A percentile compares a stretch with the other conserved stretches of the same genome.
These are phyloP conservation scores for Troglohyphantes excavatus DNA, from an alignment of 2,888 invertebrate species.

Conservation along the genomic window DNA sequence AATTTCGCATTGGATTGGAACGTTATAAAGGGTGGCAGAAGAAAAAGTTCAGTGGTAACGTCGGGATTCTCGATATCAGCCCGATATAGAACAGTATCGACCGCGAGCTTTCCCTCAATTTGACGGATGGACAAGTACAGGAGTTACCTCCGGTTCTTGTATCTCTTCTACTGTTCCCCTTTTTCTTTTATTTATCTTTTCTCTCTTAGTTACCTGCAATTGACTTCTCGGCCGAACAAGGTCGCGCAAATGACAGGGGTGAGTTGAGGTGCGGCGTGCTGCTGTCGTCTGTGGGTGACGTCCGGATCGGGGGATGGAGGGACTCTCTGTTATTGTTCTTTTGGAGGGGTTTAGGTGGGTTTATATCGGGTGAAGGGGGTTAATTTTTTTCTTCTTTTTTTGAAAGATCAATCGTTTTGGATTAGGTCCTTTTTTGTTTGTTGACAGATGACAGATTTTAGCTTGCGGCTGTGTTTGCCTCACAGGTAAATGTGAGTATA, in stretches of 20 bases:
- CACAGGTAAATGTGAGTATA: too few species aligned
- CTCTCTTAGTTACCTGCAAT: not conserved
- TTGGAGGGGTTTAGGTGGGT: too few species aligned
- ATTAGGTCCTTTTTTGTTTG: not conserved
- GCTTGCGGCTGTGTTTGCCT: too few species aligned
- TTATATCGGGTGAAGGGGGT: too few species aligned
- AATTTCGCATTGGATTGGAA: not conserved
- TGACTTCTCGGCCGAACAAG: not conserved
- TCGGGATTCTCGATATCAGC: not conserved
- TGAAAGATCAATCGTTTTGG: too few species aligned
- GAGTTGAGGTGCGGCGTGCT: not conserved
- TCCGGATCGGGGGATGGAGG: not conserved
- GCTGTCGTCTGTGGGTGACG: not conserved
- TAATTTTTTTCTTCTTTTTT: too few species aligned
- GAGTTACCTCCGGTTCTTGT: not conserved
- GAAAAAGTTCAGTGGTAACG: not conserved
- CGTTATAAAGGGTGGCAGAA: not conserved
- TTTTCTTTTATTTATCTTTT: not conserved
- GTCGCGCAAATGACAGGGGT: not conserved
- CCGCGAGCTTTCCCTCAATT: not conserved
- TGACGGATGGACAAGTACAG: constrained; percentile 5
- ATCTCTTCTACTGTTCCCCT: not conserved
- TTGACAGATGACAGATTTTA: not conserved
- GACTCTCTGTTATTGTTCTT: not conserved
- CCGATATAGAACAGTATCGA: constrained; percentile 1